phyloP scores from a whole-genome alignment of 2,797 vertebrate species.

The Onychomys torridus region DNA sequence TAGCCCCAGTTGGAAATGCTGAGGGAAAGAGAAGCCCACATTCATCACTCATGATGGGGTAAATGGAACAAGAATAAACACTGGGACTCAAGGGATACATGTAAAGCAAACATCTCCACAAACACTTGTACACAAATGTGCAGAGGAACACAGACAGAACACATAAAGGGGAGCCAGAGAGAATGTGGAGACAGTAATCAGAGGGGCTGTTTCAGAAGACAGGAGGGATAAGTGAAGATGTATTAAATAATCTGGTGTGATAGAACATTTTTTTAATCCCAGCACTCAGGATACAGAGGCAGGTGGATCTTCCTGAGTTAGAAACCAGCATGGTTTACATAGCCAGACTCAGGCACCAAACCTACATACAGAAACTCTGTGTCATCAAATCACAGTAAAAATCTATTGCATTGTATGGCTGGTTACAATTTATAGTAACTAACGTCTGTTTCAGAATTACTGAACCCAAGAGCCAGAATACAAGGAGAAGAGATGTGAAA shows the following conservation, averaged over 20 bases:
- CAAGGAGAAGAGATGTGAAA: background rate
- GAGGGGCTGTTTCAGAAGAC: background rate
- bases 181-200: background rate
- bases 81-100: background rate
- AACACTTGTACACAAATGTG: background rate
- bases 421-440: background rate
- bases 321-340: too few species aligned
- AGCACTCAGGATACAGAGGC: background rate
- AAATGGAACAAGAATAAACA: background rate
- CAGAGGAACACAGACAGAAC: background rate
- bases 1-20: constrained; percentile 51
- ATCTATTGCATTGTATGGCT: background rate
- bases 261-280: background rate
- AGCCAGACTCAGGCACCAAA: background rate
- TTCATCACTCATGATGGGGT: too few species aligned
- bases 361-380: background rate
- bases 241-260: background rate
- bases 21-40: background rate
- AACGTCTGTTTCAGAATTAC: background rate
- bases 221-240: background rate
- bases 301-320: background rate
- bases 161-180: too few species aligned
- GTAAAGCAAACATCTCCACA: background rate
- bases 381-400: background rate
- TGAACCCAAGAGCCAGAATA: background rate